Base-by-base conservation (phyloP, 2,113 vertebrate species). In the Periophthalmus modestus region DNA sequence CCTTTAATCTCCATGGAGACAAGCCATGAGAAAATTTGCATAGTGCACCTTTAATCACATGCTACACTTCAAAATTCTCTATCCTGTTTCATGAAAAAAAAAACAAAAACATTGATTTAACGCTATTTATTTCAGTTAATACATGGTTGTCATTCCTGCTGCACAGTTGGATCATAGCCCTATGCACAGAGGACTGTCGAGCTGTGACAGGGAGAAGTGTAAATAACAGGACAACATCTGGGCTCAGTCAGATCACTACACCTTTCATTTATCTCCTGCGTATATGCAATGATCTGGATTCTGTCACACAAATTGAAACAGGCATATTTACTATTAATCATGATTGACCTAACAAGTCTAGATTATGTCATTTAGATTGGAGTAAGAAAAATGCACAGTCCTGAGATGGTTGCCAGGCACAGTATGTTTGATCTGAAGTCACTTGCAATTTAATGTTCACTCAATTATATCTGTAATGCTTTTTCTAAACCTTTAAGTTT, bases 201-300 rank as follows among this genome's bases (percentile, higher is more conserved):
- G 19, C 72, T 72, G 50, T 7, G 54, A 76, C 73, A 11, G 74
- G 63, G 83, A 71, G 74, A 86, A 75, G 79, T 63, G 74, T 48
- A 61, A 65, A 77, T 6, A 63, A 58, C 69, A 71, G 69, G 50
- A 78, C 79, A 72, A 75, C 79, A 80, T 78, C 74, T 82, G 80
- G 77, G 48, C 70, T 47, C 72, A 57, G 75, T 57, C 18, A 39
- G 73, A 72, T 67, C 24, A 48, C 24, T 5, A 11, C 59, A 62
- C 16, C 28, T 15, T 62, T 34, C 24, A 62, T 62, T 62, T 9
- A 57, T n/a, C 55, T 57, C 55, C 21, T 13, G 55, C 13, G n/a
- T 12, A 21, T 9, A 23, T 0, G 3, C n/a, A 57, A 13, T 23
- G 21, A 57, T 23, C n/a, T 23, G 9, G 9, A 23, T 57, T 23